Evolutionary conservation across 2,113 vertebrate genomes (phyloP).

Genomic region (Amblyopsis rosae): DNA sequence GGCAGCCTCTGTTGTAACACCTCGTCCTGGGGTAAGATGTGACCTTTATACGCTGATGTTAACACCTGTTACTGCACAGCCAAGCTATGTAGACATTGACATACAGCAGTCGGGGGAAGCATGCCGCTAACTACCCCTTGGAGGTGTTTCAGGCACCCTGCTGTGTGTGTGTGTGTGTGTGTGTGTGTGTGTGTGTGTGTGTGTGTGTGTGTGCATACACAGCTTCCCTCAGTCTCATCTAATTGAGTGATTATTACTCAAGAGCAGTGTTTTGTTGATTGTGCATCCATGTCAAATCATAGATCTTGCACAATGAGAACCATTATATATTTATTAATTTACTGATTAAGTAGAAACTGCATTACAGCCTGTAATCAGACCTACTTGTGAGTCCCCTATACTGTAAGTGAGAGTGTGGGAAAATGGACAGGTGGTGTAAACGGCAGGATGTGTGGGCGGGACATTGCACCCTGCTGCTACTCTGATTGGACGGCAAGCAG

Average conservation of each 20-base stretch:
- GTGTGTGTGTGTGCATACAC: neutral
- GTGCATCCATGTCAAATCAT: conserved; percentile 42
- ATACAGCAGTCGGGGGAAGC: neutral
- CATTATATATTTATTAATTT: conserved; percentile 59
- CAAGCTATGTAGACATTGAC: conserved; percentile 15
- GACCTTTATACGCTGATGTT: conserved; percentile 27
- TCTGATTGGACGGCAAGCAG: conserved; percentile 66
- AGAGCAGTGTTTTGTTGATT: conserved; percentile 30
- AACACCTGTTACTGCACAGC: neutral
- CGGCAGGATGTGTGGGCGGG: conserved; percentile 63
- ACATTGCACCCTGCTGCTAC: conserved; percentile 60
- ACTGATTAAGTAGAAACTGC: conserved; percentile 50
- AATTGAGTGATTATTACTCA: no score
- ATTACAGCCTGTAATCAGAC: conserved; percentile 16
- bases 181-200: neutral
- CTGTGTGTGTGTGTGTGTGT: neutral
- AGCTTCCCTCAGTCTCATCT: no score
- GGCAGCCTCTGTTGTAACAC: conserved; percentile 7
- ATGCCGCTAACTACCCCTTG: conserved; percentile 33
- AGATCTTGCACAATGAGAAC: conserved; percentile 42
- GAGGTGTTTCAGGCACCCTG: conserved; percentile 23
- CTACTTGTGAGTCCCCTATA: conserved; percentile 24
- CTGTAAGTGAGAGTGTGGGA: conserved; percentile 12
- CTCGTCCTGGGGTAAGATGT: neutral
- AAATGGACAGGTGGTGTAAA: conserved; percentile 61